A percentile compares a stretch with the other conserved stretches of the same genome.
Evolutionary conservation across 1,140 invertebrate genomes (phyloP).

Genomic region (Dreissena polymorpha): DNA sequence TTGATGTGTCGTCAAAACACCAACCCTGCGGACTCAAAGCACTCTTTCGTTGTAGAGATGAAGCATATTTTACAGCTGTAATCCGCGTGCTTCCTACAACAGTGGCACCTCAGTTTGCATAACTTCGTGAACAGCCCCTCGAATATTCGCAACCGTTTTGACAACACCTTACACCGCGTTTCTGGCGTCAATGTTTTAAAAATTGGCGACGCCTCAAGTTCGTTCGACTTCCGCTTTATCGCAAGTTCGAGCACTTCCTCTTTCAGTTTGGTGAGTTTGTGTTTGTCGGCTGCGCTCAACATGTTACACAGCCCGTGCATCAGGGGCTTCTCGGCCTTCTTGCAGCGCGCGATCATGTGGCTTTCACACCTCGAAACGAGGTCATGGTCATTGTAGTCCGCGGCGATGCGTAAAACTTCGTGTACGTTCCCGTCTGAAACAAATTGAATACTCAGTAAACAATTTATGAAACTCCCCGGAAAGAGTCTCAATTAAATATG

Average conservation of each 20-base stretch:
- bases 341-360: constrained; percentile 49
- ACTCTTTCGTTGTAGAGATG: constrained; percentile 42
- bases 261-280: constrained; percentile 44
- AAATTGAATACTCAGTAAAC: not conserved
- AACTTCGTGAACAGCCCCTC: constrained; percentile 46
- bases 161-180: constrained; percentile 37
- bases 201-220: constrained; percentile 48
- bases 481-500: too few relatives aligned
- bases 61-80: constrained; percentile 57
- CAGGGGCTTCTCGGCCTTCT: constrained; percentile 48
- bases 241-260: constrained; percentile 45
- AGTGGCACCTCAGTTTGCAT: constrained; percentile 50
- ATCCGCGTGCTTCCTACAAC: constrained; percentile 52
- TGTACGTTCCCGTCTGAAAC: constrained; percentile 53
- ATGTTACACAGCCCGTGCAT: constrained; percentile 50
- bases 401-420: constrained; percentile 40
- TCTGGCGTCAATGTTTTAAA: constrained; percentile 45
- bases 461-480: not conserved
- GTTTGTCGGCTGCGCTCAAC: constrained; percentile 51
- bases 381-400: constrained; percentile 39
- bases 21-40: constrained; percentile 39
- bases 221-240: constrained; percentile 45
- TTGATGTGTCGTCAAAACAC: constrained; percentile 19
- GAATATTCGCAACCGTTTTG: constrained; percentile 41
- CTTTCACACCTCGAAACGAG: constrained; percentile 29